Evolutionary conservation across 2,113 vertebrate genomes (phyloP), one percentile per base, ranked within the genome.

Genomic region (Mellivora capensis): DNA sequence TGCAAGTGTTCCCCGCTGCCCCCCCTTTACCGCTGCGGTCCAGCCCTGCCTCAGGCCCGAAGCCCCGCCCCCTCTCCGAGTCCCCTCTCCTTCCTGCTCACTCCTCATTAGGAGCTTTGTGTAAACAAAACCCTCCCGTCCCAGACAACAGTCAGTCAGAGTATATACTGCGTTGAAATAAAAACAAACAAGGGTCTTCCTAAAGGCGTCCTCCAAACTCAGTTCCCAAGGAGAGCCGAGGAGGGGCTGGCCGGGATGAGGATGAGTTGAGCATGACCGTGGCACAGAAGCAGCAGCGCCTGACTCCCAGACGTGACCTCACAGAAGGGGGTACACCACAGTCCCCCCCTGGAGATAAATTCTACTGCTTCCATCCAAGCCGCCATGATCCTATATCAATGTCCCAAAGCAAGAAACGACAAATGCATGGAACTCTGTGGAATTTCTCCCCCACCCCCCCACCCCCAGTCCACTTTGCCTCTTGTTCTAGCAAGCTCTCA

Each of bases 91-190:
- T 1, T 98, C 93, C 98, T 98, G 98, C 97, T 97, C 97, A 97
- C 97, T 97, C 98, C 98, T 99, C 98, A 98, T 98, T 98, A 98
- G 97, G 91, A 97, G 95, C 97, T 97, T 98, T 98, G 98, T 97
- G 91, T 98, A 98, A 98, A 98, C 98, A 99, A 98, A 98, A 98
- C 93, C 96, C 94, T 98, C 96, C 96, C 37, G 98, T 98, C 98
- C 98, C 98, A 90, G 98, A 96, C 98, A 98, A 97, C 97, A 98
- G 93, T 29, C 97, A 98, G 93, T 29, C 94, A 96, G 96, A 98
- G 97, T 98, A 98, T 98, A 98, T 96, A 98, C 83, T 98, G 98
- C 87, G n/a, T 96, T 72, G 96, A 97, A 99, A 98, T 91, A 83
- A 98, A 99, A 98, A 98, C 98, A 98, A 99, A 98, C 98, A 98